phyloP scores from a whole-genome alignment of 1,140 invertebrate species.

The Brachionus paranguensis region DNA sequence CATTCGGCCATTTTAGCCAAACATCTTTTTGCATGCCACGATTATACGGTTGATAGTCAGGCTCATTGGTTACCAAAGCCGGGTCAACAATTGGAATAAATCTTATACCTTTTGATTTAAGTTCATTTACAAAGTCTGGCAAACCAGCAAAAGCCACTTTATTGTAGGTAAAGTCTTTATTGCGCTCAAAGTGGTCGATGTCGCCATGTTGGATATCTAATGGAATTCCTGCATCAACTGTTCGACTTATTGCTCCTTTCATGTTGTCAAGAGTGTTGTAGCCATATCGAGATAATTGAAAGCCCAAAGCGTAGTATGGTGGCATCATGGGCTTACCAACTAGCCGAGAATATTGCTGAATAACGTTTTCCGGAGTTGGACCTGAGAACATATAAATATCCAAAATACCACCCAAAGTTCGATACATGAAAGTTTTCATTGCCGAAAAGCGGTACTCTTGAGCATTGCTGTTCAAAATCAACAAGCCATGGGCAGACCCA shows the following conservation, averaged over 20 bases:
- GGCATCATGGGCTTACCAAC: slow-evolving; percentile 57
- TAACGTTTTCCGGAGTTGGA: slow-evolving; percentile 55
- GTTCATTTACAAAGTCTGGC: slow-evolving; percentile 50
- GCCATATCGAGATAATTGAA: slow-evolving; percentile 57
- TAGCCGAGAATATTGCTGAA: slow-evolving; percentile 41
- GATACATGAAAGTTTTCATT: slow-evolving; percentile 48
- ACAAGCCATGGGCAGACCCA: slow-evolving; percentile 10
- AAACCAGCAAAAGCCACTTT: slow-evolving; percentile 48
- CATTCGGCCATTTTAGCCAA: slow-evolving; percentile 48
- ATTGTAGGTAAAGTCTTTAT: slow-evolving; percentile 56
- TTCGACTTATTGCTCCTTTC: slow-evolving; percentile 17
- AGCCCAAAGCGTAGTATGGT: slow-evolving; percentile 58
- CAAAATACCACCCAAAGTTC: slow-evolving; percentile 52
- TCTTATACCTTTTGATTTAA: slow-evolving; percentile 50
- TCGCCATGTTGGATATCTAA: slow-evolving; percentile 53
- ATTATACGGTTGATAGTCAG: slow-evolving; percentile 48
- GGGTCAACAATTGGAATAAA: slow-evolving; percentile 55
- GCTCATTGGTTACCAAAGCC: slow-evolving; percentile 46
- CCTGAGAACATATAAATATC: slow-evolving; percentile 58
- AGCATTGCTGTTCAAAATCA: slow-evolving; percentile 31
- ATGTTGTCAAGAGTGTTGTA: slow-evolving; percentile 48
- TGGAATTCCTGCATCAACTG: slow-evolving; percentile 5
- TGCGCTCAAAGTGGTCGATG: slow-evolving; percentile 55
- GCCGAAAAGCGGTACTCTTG: slow-evolving; percentile 44
- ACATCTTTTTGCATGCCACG: slow-evolving; percentile 44